Evolutionary conservation across 1,140 invertebrate genomes (phyloP), one percentile per base, ranked within the genome.

Genomic region (Drosophila ficusphila): DNA sequence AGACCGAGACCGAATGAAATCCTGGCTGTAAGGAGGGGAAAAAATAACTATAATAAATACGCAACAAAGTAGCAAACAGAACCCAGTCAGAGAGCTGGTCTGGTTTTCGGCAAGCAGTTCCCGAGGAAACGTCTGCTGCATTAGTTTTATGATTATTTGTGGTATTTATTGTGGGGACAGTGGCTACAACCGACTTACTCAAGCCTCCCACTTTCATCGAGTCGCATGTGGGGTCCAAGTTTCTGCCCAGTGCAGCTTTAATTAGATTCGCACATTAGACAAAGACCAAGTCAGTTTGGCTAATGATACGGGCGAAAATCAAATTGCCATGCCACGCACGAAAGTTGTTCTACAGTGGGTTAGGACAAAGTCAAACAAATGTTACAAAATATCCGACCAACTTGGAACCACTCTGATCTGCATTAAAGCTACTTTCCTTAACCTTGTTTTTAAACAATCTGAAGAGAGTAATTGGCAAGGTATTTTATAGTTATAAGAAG

Each of bases 101-200:
- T 79, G 51, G 53, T 46, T 53, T 76, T 76, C 54, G 60, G 57
- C 36, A 21, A 64, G 69, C 31, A 57, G 33, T 8, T 39, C 33
- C n/a, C 47, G 16, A 21, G 19, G 42, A 25, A 64, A 34, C 27
- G 72, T 61, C 81, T 75, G 69, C 68, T 74, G 82, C 70, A 83
- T 88, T 88, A 88, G 70, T 88, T 88, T 88, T 88, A 88, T 88
- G 83, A 88, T 88, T 88, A 88, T 88, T 88, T 88, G 83, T 88
- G 78, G 72, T 67, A 56, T 71, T 82, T 88, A 77, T 82, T 79
- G 71, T 58, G 74, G 64, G 51, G 42, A 51, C 53, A 61, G 56
- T 56, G 47, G 57, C 48, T 48, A 44, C 71, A 67, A 78, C 53
- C 56, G 64, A 58, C 70, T 76, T 57, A 73, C 64, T 61, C 56